Percentiles rank a stretch among this genome's conserved stretches.
These are phyloP conservation scores for Piezodorus guildinii DNA, from an alignment of 1,140 invertebrate genomes.

Conservation along the genomic window DNA sequence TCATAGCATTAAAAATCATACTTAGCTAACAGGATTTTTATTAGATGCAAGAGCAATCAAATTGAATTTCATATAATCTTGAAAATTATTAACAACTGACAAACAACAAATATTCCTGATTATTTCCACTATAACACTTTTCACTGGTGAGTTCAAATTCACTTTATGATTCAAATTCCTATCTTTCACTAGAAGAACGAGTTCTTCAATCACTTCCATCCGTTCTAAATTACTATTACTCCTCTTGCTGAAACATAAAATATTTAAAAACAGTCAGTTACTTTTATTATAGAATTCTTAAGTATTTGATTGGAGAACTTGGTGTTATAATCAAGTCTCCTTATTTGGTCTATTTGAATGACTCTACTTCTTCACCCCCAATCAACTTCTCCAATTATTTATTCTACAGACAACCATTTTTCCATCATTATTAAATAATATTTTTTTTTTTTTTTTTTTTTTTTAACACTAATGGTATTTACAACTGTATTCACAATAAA, in stretches of 20 bases:
- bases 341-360: too few species aligned
- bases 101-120: slow-evolving; percentile 54
- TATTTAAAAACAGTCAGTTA: neutral
- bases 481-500: too few species aligned
- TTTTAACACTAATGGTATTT: too few species aligned
- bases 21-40: neutral
- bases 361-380: too few species aligned
- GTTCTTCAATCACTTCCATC: slow-evolving; percentile 52
- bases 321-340: too few species aligned
- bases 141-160: slow-evolving; percentile 56
- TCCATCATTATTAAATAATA: too few species aligned
- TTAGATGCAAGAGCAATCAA: slow-evolving; percentile 38
- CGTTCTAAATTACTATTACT: slow-evolving; percentile 62
- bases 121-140: slow-evolving; percentile 67
- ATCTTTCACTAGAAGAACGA: slow-evolving; percentile 53
- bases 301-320: too few species aligned
- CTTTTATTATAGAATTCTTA: too few species aligned
- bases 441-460: too few species aligned
- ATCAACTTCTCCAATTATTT: too few species aligned
- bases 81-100: slow-evolving; percentile 52
- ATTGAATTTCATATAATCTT: slow-evolving; percentile 57
- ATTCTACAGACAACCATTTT: too few species aligned
- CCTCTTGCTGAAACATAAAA: slow-evolving; percentile 42
- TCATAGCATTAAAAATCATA: too few species aligned
- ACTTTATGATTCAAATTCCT: slow-evolving; percentile 60